Percentiles rank a stretch among this genome's conserved stretches.
These are phyloP conservation scores for Plagiodera versicolora DNA, from an alignment of 2,888 invertebrate species.

Conservation along the genomic window DNA sequence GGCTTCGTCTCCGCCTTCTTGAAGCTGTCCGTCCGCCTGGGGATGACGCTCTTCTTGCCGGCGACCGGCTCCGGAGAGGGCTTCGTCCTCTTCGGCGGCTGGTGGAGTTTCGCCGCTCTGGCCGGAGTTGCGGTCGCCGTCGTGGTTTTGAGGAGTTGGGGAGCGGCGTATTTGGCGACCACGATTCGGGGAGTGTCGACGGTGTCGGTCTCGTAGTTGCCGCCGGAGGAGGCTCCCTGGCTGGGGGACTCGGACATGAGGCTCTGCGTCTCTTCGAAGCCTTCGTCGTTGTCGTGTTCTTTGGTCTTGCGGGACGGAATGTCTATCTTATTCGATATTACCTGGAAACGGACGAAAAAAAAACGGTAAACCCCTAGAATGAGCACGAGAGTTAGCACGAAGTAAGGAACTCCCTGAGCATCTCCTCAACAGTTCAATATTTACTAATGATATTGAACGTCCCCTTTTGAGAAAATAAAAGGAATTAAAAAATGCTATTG, in stretches of 20 bases:
- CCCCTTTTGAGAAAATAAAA: no score
- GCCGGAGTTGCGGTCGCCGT: slow-evolving; percentile 54
- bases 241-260: slow-evolving; percentile 84
- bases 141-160: slow-evolving; percentile 50
- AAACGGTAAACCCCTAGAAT: no score
- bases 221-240: slow-evolving; percentile 80
- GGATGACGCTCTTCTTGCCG: slow-evolving; percentile 51
- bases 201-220: slow-evolving; percentile 57
- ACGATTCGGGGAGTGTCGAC: slow-evolving; percentile 49
- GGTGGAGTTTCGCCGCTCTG: slow-evolving; percentile 41
- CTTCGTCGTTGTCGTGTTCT: slow-evolving; percentile 84
- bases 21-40: slow-evolving; percentile 51
- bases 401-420: no score
- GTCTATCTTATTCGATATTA: slow-evolving; percentile 45
- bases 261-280: slow-evolving; percentile 89
- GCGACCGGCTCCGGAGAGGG: no score
- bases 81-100: slow-evolving; percentile 34
- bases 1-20: slow-evolving; percentile 50
- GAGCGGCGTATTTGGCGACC: slow-evolving; percentile 39
- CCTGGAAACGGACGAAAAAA: slow-evolving; percentile 22
- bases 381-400: no score
- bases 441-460: no score
- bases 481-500: no score
- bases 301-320: slow-evolving; percentile 48
- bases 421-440: no score